phyloP scores from a whole-genome alignment of 2,888 invertebrate species.

The Leistus spinibarbis region DNA sequence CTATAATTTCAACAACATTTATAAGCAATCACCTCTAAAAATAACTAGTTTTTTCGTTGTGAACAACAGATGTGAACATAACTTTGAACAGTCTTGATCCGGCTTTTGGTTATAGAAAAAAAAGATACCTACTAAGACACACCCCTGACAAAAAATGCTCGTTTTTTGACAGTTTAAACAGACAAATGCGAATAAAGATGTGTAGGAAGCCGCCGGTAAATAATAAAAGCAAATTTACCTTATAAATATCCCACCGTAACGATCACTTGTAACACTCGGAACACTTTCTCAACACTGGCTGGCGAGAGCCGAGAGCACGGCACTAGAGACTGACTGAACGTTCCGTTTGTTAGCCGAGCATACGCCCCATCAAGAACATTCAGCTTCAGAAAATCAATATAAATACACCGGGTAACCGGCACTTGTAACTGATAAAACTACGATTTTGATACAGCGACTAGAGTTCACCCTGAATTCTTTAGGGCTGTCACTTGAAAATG shows the following conservation, averaged over 20 bases:
- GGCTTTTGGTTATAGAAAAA: slow-evolving; percentile 10
- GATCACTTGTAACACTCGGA: slow-evolving; percentile 21
- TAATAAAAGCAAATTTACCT: slow-evolving; percentile 14
- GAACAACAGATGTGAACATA: neutral
- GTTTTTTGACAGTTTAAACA: neutral
- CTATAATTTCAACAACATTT: too few species aligned
- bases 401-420: slow-evolving; percentile 9
- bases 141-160: slow-evolving; percentile 23
- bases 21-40: neutral
- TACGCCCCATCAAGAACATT: slow-evolving; percentile 51
- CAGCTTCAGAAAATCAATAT: slow-evolving; percentile 30
- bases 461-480: slow-evolving; percentile 11
- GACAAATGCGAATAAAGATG: neutral
- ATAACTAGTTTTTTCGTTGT: too few species aligned
- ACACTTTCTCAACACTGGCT: slow-evolving; percentile 41
- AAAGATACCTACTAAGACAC: slow-evolving; percentile 25
- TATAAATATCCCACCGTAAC: slow-evolving; percentile 31
- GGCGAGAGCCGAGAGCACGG: slow-evolving; percentile 44
- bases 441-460: slow-evolving; percentile 1
- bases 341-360: slow-evolving; percentile 47
- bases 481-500: slow-evolving; percentile 4
- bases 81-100: neutral
- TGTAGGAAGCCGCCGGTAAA: neutral
- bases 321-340: slow-evolving; percentile 40
- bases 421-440: neutral